Percentiles rank a stretch among this genome's conserved stretches.
Evolutionary conservation across 2,888 invertebrate species (phyloP).

Genomic region (Helicoverpa assulta): DNA sequence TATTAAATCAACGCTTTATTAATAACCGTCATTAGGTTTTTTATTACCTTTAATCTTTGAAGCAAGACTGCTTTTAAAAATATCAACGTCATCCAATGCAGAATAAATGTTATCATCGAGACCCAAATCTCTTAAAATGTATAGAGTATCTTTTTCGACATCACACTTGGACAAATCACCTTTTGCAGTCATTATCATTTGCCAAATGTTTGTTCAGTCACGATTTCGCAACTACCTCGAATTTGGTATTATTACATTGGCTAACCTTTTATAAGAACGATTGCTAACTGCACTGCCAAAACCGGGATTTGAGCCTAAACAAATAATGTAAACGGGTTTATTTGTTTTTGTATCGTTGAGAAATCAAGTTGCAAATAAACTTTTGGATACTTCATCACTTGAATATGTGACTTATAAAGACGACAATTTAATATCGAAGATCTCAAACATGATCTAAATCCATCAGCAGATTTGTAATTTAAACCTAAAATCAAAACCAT

Average conservation of each 20-base stretch:
- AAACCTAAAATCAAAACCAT: neutral
- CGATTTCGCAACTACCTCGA: slow-evolving; percentile 51
- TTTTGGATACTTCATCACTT: neutral
- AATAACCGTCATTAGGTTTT: neutral
- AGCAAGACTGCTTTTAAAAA: neutral
- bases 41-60: neutral
- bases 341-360: slow-evolving; percentile 1
- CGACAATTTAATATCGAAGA: neutral
- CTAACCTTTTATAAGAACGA: slow-evolving; percentile 40
- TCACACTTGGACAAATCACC: slow-evolving; percentile 43
- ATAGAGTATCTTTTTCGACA: slow-evolving; percentile 37
- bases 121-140: slow-evolving; percentile 23
- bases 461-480: neutral
- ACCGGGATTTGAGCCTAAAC: neutral
- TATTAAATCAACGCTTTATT: neutral
- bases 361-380: neutral
- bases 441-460: neutral
- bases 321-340: neutral
- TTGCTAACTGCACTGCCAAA: slow-evolving; percentile 21
- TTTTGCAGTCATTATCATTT: slow-evolving; percentile 57
- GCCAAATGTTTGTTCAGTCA: slow-evolving; percentile 58
- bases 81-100: neutral
- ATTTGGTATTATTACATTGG: slow-evolving; percentile 50
- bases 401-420: neutral
- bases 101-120: slow-evolving; percentile 6